Conservation (phyloP, 2,888 invertebrate genomes). For the Cacoxenus indagator region DNA sequence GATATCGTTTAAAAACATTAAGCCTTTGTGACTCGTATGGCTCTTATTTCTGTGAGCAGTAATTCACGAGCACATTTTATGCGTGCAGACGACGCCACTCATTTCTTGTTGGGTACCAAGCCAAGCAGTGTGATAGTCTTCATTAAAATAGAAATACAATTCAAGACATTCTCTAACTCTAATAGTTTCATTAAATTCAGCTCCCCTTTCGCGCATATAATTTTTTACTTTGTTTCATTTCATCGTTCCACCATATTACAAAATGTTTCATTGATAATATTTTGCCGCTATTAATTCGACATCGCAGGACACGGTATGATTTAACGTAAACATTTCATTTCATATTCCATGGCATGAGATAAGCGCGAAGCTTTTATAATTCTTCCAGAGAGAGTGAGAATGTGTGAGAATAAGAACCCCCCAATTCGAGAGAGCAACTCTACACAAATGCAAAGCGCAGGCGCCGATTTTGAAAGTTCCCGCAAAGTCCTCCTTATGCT, state of each 20-base stretch:
- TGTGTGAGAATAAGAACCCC: background rate
- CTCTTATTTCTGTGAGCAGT: too few species aligned
- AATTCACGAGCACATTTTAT: too few species aligned
- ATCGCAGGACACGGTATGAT: slow-evolving; percentile 3
- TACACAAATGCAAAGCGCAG: slow-evolving; percentile 39
- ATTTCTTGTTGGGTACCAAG: too few species aligned
- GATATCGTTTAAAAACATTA: too few species aligned
- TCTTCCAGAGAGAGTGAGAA: slow-evolving; percentile 1
- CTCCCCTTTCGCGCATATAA: too few species aligned
- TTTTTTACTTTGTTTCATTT: too few species aligned
- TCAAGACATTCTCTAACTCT: too few species aligned
- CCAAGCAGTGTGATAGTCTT: too few species aligned
- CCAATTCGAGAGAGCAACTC: slow-evolving; percentile 31
- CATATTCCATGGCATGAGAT: slow-evolving; percentile 6
- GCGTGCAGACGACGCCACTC: too few species aligned
- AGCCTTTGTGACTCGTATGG: too few species aligned
- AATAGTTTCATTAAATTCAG: too few species aligned
- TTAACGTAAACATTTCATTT: slow-evolving; percentile 27
- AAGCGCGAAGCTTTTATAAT: slow-evolving; percentile 9
- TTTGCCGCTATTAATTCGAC: background rate
- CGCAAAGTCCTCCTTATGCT: slow-evolving; percentile 8
- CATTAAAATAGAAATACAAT: too few species aligned
- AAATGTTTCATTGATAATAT: background rate
- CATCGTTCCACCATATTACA: background rate
- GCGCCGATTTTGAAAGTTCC: slow-evolving; percentile 28